Evolutionary conservation across 2,888 invertebrate genomes (phyloP).

Genomic region (Anagyrus pseudococci): DNA sequence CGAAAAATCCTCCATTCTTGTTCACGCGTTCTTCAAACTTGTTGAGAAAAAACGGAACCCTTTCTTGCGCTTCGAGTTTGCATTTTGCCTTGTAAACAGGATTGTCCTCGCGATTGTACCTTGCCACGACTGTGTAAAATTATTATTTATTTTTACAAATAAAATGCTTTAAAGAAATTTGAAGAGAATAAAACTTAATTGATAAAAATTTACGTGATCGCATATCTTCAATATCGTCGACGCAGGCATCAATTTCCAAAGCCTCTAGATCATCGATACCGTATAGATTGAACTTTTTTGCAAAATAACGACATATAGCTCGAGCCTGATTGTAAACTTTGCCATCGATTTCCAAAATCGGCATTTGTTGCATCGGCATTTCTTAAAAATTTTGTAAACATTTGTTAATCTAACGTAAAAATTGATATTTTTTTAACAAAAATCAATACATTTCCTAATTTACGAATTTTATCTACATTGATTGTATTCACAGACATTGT

Average conservation of each 20-base stretch:
- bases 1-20: conserved; percentile 54
- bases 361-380: conserved; percentile 63
- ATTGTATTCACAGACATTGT: too few species aligned
- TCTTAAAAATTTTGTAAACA: conserved; percentile 46
- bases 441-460: too few species aligned
- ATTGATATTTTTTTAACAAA: too few species aligned
- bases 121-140: conserved; percentile 44
- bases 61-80: conserved; percentile 47
- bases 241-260: conserved; percentile 63
- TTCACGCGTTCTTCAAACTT: conserved; percentile 52
- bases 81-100: conserved; percentile 45
- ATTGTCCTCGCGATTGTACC: conserved; percentile 51
- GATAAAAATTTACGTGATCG: conserved; percentile 62
- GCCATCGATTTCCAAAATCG: conserved; percentile 63
- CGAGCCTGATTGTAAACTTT: conserved; percentile 60
- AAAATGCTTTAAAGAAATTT: neutral
- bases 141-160: neutral
- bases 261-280: conserved; percentile 64
- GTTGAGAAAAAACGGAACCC: conserved; percentile 44
- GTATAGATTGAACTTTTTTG: conserved; percentile 62
- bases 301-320: conserved; percentile 66
- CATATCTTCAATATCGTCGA: conserved; percentile 64
- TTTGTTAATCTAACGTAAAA: too few species aligned
- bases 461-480: too few species aligned
- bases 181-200: conserved; percentile 54